A percentile compares a stretch with the other conserved stretches of the same genome.
phyloP scores from a whole-genome alignment of 2,113 vertebrate species.

The Tinamus guttatus region DNA sequence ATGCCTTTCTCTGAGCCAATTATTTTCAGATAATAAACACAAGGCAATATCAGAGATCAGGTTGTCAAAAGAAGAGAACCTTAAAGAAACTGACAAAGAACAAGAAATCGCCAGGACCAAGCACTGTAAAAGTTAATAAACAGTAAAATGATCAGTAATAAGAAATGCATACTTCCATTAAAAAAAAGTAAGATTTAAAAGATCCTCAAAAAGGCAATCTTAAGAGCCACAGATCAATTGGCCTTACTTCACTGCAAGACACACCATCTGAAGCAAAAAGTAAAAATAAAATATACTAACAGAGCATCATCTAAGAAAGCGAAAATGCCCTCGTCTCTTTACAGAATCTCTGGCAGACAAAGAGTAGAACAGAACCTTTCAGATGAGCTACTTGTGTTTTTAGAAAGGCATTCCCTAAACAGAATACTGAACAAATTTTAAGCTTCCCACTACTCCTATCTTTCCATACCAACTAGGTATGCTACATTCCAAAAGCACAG shows the following conservation, averaged over 20 bases:
- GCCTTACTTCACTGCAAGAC: neutral
- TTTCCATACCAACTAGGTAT: neutral
- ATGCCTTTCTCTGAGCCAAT: conserved; percentile 50
- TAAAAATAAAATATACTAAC: neutral
- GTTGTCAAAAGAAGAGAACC: conserved; percentile 44
- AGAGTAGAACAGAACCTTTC: neutral
- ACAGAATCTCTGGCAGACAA: neutral
- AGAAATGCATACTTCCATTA: neutral
- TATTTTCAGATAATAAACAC: conserved; percentile 69
- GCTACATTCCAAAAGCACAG: neutral
- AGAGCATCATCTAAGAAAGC: neutral
- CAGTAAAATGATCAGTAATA: neutral
- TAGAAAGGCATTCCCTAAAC: neutral
- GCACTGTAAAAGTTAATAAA: conserved; percentile 35
- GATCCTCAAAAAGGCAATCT: neutral
- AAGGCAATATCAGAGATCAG: conserved; percentile 50
- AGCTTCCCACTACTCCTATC: neutral
- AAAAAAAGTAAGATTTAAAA: neutral
- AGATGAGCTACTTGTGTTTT: neutral
- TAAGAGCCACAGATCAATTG: neutral
- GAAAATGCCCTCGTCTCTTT: neutral
- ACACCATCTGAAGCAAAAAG: neutral
- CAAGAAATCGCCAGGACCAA: neutral
- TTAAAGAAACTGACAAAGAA: conserved; percentile 12
- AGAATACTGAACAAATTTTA: neutral